Conservation (phyloP, 2,113 vertebrate species). For the Epinephelus fuscoguttatus region DNA sequence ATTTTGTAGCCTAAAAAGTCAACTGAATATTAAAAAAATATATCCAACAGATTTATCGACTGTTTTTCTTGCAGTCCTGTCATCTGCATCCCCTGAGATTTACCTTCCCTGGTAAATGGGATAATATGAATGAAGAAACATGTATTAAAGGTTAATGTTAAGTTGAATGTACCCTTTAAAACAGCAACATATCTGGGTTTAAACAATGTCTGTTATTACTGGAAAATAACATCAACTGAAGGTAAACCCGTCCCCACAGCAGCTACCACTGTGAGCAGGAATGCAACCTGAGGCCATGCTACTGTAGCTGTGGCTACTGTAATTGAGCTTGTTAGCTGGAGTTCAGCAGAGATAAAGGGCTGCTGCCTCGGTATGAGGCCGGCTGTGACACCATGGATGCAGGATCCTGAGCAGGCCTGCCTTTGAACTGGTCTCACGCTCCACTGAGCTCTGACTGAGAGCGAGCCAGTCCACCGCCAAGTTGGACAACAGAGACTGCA, state of each 20-base stretch:
- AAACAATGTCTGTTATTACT: too few species aligned
- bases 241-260: background rate
- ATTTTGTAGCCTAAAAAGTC: too few species aligned
- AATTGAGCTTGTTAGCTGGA: conserved; percentile 53
- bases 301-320: conserved; percentile 13
- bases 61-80: too few species aligned
- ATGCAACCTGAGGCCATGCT: conserved; percentile 24
- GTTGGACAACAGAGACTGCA: background rate
- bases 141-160: too few species aligned
- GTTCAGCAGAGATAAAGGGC: conserved; percentile 30
- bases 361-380: conserved; percentile 3
- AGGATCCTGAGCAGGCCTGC: conserved; percentile 11
- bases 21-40: too few species aligned
- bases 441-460: conserved; percentile 33
- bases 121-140: too few species aligned
- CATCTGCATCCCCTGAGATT: too few species aligned
- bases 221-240: background rate
- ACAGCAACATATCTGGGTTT: too few species aligned
- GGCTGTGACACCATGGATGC: conserved; percentile 9
- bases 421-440: conserved; percentile 22
- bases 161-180: too few species aligned
- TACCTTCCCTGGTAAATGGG: too few species aligned
- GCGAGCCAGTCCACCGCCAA: background rate
- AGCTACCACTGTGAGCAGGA: background rate
- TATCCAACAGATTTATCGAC: too few species aligned